phyloP scores from a whole-genome alignment of 92 coral and sea anemone genomes.

The Heliopora coerulea region DNA sequence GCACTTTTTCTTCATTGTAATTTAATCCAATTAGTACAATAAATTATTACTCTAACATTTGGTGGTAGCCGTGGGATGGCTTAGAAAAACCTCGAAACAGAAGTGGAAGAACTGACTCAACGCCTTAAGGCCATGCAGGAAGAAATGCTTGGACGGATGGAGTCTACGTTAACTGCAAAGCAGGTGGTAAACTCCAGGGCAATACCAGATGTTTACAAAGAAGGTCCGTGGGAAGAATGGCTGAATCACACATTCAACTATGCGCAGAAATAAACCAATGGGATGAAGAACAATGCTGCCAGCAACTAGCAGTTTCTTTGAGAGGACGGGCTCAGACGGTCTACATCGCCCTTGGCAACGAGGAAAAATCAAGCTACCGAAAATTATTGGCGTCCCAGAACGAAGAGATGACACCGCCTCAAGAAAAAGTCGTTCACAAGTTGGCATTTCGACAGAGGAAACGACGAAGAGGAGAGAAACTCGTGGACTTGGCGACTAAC shows the following conservation, averaged over 20 bases:
- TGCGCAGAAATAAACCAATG: constrained; percentile 43
- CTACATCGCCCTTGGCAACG: not conserved
- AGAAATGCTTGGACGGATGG: not conserved
- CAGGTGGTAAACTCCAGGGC: constrained; percentile 14
- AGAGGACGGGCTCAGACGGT: constrained; percentile 31
- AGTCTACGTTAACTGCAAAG: not conserved
- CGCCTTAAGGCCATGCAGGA: not conserved
- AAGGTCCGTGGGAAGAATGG: constrained; percentile 37
- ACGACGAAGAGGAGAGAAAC: not conserved
- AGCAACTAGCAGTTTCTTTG: constrained; percentile 36
- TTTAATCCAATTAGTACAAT: not conserved
- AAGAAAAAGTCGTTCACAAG: constrained; percentile 36
- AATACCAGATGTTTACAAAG: constrained; percentile 21
- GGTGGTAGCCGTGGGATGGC: constrained; percentile 10
- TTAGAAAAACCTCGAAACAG: not conserved
- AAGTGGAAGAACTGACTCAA: not conserved
- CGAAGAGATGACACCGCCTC: constrained; percentile 11
- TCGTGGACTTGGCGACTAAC: not conserved
- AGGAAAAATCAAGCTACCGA: constrained; percentile 2
- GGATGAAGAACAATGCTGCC: constrained; percentile 23
- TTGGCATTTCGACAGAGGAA: constrained; percentile 14
- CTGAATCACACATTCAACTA: constrained; percentile 16
- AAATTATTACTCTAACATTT: not conserved
- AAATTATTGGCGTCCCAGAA: constrained; percentile 19
- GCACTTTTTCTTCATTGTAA: not conserved